Base-by-base conservation (phyloP, 2,888 invertebrate species). In the Trissoscelio sp. region DNA sequence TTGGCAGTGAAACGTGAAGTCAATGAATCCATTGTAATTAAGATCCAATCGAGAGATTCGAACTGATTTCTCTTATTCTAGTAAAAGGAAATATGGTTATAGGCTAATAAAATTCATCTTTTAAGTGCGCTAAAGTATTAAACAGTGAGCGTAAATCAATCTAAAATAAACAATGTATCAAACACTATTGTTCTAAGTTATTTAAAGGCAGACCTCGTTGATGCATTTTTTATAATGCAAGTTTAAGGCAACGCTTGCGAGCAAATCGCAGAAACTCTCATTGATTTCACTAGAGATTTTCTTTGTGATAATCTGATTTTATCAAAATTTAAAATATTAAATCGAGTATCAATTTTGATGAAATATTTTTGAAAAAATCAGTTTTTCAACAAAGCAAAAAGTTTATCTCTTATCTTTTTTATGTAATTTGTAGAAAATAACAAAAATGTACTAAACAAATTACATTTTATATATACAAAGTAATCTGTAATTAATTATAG, bases 1-100 rank as follows among this genome's bases (percentile, higher is more conserved):
- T 81, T 81, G 81, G 81, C 81, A 77, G 77, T 77, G 74, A 57
- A 39, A 55, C 46, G 18, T 55, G 34, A 64, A 55, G 34, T 62
- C 53, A 53, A 62, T 60, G n/a, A 62, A 64, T 64, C 9, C 18
- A 12, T 31, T 39, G 57, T 11, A 46, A 57, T 58, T 46, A 31
- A 16, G 11, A 48, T 22, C 9, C 44, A 74, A 18, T 55, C 9
- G 24, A n/a, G 12, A 55, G 34, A 37, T 46, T 44, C 31, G 16
- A 22, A 66, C 57, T 53, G 46, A 0, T 48, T 31, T 28, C 16
- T 11, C 12, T 39, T 37, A 28, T 16, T 7, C 55, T 31, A 34
- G 9, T 3, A n/a, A 34, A 55, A 55, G n/a, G n/a, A 28, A 1
- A 51, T 16, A 4, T 14, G 42, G 16, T 14, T 42, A 48, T 3